A percentile compares a stretch with the other conserved stretches of the same genome.
Conservation (phyloP, 2,888 invertebrate genomes). For the Brachyptera putata region DNA sequence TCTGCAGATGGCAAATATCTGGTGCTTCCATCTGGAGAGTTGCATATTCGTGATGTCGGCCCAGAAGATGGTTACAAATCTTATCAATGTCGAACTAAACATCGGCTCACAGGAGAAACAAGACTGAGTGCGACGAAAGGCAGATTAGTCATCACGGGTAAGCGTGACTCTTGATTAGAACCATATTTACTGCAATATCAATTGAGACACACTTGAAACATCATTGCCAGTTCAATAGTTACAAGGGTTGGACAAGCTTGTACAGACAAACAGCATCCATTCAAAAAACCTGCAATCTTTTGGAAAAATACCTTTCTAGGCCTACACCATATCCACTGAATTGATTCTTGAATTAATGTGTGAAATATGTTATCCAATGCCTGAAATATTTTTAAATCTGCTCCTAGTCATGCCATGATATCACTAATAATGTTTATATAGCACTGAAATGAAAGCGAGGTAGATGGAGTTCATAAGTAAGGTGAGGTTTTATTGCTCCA, state of each 20-base stretch:
- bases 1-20: conserved; percentile 87
- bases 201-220: neutral
- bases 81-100: conserved; percentile 91
- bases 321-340: no score
- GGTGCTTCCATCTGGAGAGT: conserved; percentile 89
- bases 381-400: no score
- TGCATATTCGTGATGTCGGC: conserved; percentile 92
- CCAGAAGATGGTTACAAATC: conserved; percentile 92
- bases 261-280: neutral
- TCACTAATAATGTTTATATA: no score
- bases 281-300: no score
- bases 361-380: no score
- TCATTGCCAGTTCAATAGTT: neutral
- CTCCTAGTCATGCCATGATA: no score
- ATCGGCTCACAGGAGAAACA: conserved; percentile 88
- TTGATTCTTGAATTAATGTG: no score
- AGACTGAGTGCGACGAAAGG: conserved; percentile 90
- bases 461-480: no score
- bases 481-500: no score
- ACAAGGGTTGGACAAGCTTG: neutral
- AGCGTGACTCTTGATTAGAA: conserved; percentile 48
- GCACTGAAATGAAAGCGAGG: no score
- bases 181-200: neutral
- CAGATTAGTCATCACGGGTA: conserved; percentile 91
- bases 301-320: no score